Percentiles rank a stretch among this genome's conserved stretches.
These are phyloP conservation scores for Callospermophilus lateralis DNA, from an alignment of 2,113 vertebrate species.

Conservation along the genomic window DNA sequence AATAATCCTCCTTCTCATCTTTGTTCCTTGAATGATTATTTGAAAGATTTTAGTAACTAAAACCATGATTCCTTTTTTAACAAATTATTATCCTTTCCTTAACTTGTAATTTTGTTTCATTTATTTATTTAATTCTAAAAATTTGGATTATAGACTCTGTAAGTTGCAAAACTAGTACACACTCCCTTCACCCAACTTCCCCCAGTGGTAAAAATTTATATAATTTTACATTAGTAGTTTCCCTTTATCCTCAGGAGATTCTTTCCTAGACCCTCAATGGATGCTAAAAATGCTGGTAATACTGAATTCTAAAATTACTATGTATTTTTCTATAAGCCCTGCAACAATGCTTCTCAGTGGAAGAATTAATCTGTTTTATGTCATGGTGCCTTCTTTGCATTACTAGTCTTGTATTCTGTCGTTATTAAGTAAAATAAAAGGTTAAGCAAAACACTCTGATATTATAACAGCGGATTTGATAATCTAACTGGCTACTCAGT, in stretches of 20 bases:
- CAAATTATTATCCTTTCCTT: neutral
- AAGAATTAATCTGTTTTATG: neutral
- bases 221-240: neutral
- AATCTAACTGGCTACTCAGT: neutral
- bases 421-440: neutral
- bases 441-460: neutral
- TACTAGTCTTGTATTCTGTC: neutral
- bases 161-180: constrained; percentile 39
- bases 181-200: neutral
- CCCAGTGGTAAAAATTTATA: neutral
- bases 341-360: neutral
- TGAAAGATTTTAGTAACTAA: constrained; percentile 19
- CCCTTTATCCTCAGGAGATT: neutral
- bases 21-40: constrained; percentile 28
- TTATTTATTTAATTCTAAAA: constrained; percentile 8
- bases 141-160: neutral
- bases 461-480: neutral
- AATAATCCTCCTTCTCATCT: neutral
- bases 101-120: neutral
- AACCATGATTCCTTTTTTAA: neutral
- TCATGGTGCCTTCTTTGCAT: neutral
- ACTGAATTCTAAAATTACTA: neutral
- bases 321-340: neutral
- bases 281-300: neutral
- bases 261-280: neutral